Percentiles rank a stretch among this genome's conserved stretches.
Evolutionary conservation across 2,113 vertebrate species (phyloP).

Genomic region (Pangasianodon hypophthalmus): DNA sequence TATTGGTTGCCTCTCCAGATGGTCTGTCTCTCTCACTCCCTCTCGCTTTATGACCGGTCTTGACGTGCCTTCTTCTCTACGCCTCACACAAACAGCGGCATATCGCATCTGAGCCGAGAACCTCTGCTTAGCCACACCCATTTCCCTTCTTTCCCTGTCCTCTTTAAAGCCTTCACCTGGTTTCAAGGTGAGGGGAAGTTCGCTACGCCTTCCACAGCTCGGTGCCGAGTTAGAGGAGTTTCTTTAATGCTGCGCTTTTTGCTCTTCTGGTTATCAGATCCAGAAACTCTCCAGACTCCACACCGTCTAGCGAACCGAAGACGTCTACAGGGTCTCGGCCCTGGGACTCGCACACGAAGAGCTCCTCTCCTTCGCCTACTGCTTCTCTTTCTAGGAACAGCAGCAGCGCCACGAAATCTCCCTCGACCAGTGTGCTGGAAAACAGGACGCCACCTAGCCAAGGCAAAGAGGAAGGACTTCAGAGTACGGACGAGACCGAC

Average conservation of each 20-base stretch:
- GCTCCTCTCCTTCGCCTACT: not conserved
- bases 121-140: conserved; percentile 58
- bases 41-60: conserved; percentile 60
- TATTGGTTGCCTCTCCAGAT: conserved; percentile 62
- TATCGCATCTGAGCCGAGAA: conserved; percentile 55
- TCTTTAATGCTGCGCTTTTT: not conserved
- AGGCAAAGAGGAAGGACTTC: not conserved
- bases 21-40: conserved; percentile 61
- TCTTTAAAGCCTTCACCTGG: not conserved
- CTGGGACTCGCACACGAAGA: not conserved
- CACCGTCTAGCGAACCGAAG: not conserved
- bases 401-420: not conserved
- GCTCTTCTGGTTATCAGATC: conserved; percentile 15
- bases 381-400: not conserved
- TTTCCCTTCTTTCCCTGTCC: conserved; percentile 24
- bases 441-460: not conserved
- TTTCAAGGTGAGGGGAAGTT: conserved; percentile 49
- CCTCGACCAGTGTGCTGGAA: not conserved
- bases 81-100: conserved; percentile 58
- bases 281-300: not conserved
- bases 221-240: not conserved
- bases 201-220: not conserved
- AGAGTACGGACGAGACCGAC: not conserved
- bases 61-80: conserved; percentile 42
- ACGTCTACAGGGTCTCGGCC: conserved; percentile 3